phyloP scores from a whole-genome alignment of 2,888 invertebrate species.

The Cheilosia soror region DNA sequence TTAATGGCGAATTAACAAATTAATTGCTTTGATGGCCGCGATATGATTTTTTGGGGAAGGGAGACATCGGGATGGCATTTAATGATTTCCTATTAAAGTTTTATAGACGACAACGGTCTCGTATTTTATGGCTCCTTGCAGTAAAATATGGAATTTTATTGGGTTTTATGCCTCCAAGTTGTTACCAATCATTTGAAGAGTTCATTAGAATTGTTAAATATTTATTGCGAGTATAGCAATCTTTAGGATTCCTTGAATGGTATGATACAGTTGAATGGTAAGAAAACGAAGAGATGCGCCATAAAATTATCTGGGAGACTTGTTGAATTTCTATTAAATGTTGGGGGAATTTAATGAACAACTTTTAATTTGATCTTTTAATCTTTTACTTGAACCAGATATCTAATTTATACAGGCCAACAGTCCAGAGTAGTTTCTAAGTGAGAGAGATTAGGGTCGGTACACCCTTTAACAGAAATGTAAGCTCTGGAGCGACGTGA shows the following conservation, averaged over 20 bases:
- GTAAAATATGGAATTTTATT: constrained; percentile 57
- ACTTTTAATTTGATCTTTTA: no score
- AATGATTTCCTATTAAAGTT: constrained; percentile 43
- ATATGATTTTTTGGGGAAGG: constrained; percentile 30
- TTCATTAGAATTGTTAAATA: constrained; percentile 58
- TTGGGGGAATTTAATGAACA: no score
- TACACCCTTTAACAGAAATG: no score
- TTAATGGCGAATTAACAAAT: constrained; percentile 58
- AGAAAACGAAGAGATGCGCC: neutral
- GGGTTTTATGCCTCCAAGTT: constrained; percentile 24
- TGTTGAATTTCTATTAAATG: no score
- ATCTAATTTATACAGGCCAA: no score
- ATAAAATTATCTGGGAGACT: no score
- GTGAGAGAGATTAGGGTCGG: no score
- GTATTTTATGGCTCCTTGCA: constrained; percentile 39
- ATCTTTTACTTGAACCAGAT: no score
- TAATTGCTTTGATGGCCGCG: constrained; percentile 54
- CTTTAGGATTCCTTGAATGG: neutral
- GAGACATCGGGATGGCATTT: constrained; percentile 20
- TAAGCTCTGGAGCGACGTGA: no score
- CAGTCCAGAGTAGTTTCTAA: no score
- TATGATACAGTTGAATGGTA: neutral
- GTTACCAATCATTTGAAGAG: constrained; percentile 34
- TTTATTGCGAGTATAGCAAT: constrained; percentile 32
- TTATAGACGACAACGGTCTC: constrained; percentile 40